A percentile compares a stretch with the other conserved stretches of the same genome.
phyloP scores from a whole-genome alignment of 2,888 invertebrate genomes.

The Macrosoma leucophasiata region DNA sequence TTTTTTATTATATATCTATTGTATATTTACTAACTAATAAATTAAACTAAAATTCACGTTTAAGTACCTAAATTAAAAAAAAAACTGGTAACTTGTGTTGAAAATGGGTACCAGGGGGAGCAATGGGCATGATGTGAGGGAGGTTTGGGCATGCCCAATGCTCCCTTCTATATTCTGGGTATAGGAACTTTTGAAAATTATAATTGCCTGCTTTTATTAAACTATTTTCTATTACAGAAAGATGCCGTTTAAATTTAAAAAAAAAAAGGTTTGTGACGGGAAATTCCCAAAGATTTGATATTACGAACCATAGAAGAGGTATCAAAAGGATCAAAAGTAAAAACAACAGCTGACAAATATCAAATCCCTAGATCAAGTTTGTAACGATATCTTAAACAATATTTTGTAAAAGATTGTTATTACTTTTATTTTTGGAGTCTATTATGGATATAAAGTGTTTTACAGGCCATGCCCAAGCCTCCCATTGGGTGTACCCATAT shows the following conservation, averaged over 20 bases:
- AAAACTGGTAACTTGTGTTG: no score
- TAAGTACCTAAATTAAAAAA: slow-evolving; percentile 14
- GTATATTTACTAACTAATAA: slow-evolving; percentile 12
- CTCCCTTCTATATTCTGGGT: no score
- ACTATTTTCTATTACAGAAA: slow-evolving; percentile 12
- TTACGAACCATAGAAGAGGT: slow-evolving; percentile 22
- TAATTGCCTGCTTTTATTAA: slow-evolving; percentile 9
- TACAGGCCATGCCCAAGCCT: slow-evolving; percentile 16
- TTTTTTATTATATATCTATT: no score
- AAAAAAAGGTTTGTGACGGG: slow-evolving; percentile 14
- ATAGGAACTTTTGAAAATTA: no score
- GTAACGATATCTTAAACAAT: slow-evolving; percentile 13
- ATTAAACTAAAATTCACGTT: slow-evolving; percentile 13
- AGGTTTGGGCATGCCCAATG: slow-evolving; percentile 17
- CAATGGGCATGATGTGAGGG: slow-evolving; percentile 11
- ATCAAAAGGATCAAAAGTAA: slow-evolving; percentile 21
- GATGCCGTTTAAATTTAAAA: slow-evolving; percentile 18
- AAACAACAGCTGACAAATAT: slow-evolving; percentile 22
- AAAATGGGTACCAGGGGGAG: no score
- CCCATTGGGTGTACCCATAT: slow-evolving; percentile 13
- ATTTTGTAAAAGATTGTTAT: slow-evolving; percentile 4
- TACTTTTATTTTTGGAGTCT: background rate
- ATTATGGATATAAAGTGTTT: slow-evolving; percentile 7
- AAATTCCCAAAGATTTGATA: slow-evolving; percentile 21
- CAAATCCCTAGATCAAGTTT: slow-evolving; percentile 18